Evolutionary conservation across 2,797 vertebrate genomes (phyloP).

Genomic region (Sebastes dallii): DNA sequence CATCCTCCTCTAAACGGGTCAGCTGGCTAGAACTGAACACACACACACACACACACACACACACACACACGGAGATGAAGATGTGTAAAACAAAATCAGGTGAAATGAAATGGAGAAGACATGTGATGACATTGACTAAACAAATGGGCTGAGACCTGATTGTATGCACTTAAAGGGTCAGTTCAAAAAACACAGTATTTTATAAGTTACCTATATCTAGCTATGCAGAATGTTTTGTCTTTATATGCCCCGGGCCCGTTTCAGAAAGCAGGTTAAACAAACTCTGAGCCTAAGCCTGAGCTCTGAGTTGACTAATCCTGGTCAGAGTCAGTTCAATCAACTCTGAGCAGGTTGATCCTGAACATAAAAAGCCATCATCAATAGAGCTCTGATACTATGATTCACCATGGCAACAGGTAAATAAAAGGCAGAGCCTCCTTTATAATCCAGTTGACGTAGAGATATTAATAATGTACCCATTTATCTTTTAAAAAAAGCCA

Average conservation of each 20-base stretch:
- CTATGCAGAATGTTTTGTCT: not conserved
- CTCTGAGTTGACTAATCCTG: no score
- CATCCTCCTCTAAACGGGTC: slow-evolving; percentile 86
- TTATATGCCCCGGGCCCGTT: not conserved
- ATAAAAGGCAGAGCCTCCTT: no score
- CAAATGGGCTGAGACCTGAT: not conserved
- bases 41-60: not conserved
- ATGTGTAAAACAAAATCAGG: slow-evolving; percentile 26
- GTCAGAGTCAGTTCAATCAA: no score
- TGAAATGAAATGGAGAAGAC: slow-evolving; percentile 30
- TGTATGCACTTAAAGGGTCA: not conserved
- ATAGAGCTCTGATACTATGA: no score
- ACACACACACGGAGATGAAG: slow-evolving; percentile 23
- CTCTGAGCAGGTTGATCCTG: no score
- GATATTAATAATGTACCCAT: no score
- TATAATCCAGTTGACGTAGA: no score
- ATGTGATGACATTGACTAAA: slow-evolving; percentile 6
- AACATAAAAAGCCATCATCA: no score
- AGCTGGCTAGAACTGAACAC: slow-evolving; percentile 81
- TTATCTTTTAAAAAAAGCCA: no score
- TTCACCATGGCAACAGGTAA: no score
- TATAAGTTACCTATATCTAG: not conserved
- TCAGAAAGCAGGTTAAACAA: no score
- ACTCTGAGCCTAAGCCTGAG: no score
- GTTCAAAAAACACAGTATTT: not conserved